phyloP scores from a whole-genome alignment of 2,888 invertebrate species.

The Marasmarcha lunaedactyla region DNA sequence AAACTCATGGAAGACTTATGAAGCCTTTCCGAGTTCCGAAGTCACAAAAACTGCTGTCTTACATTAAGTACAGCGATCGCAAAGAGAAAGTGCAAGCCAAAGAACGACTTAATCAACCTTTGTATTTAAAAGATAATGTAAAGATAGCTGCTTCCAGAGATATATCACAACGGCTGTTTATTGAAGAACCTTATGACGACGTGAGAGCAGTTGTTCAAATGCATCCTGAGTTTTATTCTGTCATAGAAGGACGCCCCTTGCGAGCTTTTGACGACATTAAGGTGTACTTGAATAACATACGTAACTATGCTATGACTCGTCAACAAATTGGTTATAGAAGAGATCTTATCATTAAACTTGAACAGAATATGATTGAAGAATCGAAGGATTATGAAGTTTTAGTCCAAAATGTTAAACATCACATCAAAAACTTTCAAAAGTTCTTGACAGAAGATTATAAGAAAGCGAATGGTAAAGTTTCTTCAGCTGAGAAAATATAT shows the following conservation, averaged over 20 bases:
- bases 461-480: slow-evolving; percentile 41
- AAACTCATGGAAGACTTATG: slow-evolving; percentile 15
- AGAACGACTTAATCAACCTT: slow-evolving; percentile 35
- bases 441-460: slow-evolving; percentile 61
- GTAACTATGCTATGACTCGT: slow-evolving; percentile 57
- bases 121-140: slow-evolving; percentile 49
- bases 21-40: slow-evolving; percentile 48
- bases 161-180: slow-evolving; percentile 67
- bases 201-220: slow-evolving; percentile 73
- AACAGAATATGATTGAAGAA: slow-evolving; percentile 41
- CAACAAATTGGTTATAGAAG: slow-evolving; percentile 59
- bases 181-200: slow-evolving; percentile 65
- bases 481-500: slow-evolving; percentile 40
- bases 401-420: slow-evolving; percentile 36
- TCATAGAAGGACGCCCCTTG: slow-evolving; percentile 72
- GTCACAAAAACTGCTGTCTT: slow-evolving; percentile 53
- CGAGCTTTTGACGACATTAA: slow-evolving; percentile 69
- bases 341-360: slow-evolving; percentile 49
- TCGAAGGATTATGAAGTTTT: slow-evolving; percentile 34
- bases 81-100: slow-evolving; percentile 37
- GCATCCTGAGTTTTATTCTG: slow-evolving; percentile 74
- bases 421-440: slow-evolving; percentile 52
- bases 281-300: slow-evolving; percentile 67
- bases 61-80: slow-evolving; percentile 55
- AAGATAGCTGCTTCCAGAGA: slow-evolving; percentile 57